Evolutionary conservation across 2,797 vertebrate species (phyloP).

Genomic region (Pteronotus mesoamericanus): DNA sequence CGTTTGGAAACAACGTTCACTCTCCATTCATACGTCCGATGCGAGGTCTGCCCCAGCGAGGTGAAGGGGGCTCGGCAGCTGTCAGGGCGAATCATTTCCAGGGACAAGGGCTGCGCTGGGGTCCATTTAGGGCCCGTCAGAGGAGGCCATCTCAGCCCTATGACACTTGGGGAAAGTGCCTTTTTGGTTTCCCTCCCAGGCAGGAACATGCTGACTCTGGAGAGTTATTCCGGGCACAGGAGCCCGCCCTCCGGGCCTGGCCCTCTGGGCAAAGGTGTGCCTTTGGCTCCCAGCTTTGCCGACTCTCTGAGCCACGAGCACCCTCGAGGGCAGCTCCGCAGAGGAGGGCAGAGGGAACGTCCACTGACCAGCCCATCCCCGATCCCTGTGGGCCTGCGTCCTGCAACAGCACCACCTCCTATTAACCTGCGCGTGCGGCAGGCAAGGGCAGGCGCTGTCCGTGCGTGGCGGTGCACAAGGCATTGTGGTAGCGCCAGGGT

Average conservation of each 20-base stretch:
- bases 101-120: not conserved
- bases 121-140: not conserved
- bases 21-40: not conserved
- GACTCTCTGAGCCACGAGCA: not conserved
- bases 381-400: not conserved
- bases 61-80: not conserved
- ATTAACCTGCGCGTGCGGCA: not conserved
- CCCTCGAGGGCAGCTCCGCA: not conserved
- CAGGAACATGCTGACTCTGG: constrained; percentile 18
- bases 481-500: fast-evolving
- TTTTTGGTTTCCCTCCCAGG: not conserved
- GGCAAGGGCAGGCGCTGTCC: fast-evolving
- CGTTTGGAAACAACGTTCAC: not conserved
- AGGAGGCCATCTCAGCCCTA: not conserved
- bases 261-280: not conserved
- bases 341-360: fast-evolving
- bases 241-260: not conserved
- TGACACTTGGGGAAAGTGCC: not conserved
- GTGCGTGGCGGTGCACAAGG: fast-evolving
- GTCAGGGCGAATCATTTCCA: not conserved
- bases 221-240: not conserved
- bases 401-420: not conserved
- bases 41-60: not conserved
- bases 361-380: not conserved
- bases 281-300: not conserved